Conservation (phyloP, 1,140 invertebrate genomes). For the Drosophila pruinosa region DNA sequence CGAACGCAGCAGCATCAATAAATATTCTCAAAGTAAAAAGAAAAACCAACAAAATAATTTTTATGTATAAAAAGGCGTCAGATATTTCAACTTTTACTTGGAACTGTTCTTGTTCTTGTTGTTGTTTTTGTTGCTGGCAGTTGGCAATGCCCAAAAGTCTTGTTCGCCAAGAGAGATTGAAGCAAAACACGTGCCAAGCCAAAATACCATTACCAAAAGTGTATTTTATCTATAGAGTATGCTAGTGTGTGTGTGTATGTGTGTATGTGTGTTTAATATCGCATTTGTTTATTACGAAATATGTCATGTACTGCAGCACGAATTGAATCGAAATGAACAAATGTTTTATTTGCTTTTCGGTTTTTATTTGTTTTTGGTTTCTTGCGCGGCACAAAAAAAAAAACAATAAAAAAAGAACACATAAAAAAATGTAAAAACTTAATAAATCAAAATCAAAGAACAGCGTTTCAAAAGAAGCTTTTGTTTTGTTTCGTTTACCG, state of each 20-base stretch:
- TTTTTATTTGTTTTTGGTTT: conserved; percentile 13
- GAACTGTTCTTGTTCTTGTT: conserved; percentile 12
- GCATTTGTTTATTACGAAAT: conserved; percentile 37
- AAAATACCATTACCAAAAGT: conserved; percentile 69
- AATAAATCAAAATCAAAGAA: conserved; percentile 50
- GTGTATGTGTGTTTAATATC: conserved; percentile 26
- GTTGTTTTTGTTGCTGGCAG: conserved; percentile 46
- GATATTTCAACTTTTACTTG: conserved; percentile 24
- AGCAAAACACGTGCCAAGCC: conserved; percentile 77
- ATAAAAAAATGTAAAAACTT: conserved; percentile 55
- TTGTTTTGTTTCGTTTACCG: neutral
- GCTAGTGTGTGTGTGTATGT: conserved; percentile 18
- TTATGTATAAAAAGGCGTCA: conserved; percentile 1
- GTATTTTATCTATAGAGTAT: conserved; percentile 5
- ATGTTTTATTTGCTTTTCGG: conserved; percentile 30
- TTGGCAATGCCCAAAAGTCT: conserved; percentile 41
- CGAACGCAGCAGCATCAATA: conserved; percentile 80
- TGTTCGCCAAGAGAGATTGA: conserved; percentile 45
- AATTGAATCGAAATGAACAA: conserved; percentile 44
- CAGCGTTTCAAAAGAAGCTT: conserved; percentile 25
- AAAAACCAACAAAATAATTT: conserved; percentile 25
- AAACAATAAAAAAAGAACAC: conserved; percentile 57
- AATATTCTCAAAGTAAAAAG: conserved; percentile 44
- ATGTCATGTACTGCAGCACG: conserved; percentile 62
- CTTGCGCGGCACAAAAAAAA: conserved; percentile 50